These are phyloP conservation scores for Patella ulyssiponensis DNA, from an alignment of 2,888 invertebrate species.

Conservation along the genomic window DNA sequence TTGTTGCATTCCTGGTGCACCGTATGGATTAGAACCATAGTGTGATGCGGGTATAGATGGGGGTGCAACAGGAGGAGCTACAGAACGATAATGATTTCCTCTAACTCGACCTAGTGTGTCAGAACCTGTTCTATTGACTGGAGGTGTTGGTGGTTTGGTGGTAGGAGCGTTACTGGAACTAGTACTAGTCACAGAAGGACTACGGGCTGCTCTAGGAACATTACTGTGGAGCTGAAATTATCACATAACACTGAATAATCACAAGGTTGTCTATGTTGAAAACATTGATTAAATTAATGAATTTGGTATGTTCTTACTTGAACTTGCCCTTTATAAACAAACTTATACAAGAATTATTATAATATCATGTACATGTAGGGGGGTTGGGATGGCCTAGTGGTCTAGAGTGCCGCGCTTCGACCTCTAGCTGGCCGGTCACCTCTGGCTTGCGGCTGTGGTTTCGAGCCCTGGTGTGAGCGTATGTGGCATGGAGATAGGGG, in stretches of 20 bases:
- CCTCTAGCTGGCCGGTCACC: too few relatives aligned
- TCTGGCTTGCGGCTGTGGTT: too few relatives aligned
- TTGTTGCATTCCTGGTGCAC: conserved; percentile 72
- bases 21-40: not conserved
- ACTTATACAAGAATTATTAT: not conserved
- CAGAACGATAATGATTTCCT: conserved; percentile 76
- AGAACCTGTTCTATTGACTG: conserved; percentile 69
- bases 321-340: conserved; percentile 4
- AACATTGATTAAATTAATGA: not conserved
- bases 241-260: not conserved
- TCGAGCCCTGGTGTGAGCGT: too few relatives aligned
- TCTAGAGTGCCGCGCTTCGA: too few relatives aligned
- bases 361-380: not conserved
- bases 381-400: too few relatives aligned
- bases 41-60: conserved; percentile 79
- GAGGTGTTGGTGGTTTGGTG: conserved; percentile 95
- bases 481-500: too few relatives aligned
- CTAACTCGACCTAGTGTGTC: conserved; percentile 56
- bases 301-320: not conserved
- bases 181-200: conserved; percentile 59
- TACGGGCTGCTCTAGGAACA: conserved; percentile 43
- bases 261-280: not conserved
- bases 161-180: conserved; percentile 80
- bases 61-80: conserved; percentile 94
- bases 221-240: conserved; percentile 36